Evolutionary conservation across 2,797 vertebrate species (phyloP).

Genomic region (Yasuhikotakia modesta): DNA sequence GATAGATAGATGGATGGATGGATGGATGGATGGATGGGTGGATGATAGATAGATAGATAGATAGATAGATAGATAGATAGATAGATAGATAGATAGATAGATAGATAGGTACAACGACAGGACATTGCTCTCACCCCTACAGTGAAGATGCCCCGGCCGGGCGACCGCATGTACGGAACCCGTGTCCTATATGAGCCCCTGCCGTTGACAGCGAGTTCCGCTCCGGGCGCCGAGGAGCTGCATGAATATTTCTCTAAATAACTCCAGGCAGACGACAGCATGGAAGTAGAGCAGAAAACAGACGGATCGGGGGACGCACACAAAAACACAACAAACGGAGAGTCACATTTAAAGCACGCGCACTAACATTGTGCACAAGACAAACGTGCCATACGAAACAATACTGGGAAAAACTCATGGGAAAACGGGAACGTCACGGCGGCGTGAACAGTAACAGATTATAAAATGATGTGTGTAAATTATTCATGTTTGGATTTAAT

Average conservation of each 20-base stretch:
- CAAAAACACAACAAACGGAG: constrained; percentile 21
- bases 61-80: too few relatives aligned
- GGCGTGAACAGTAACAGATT: constrained; percentile 22
- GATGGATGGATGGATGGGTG: too few relatives aligned
- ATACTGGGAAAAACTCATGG: background rate
- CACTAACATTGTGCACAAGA: background rate
- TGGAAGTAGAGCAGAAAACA: constrained; percentile 60
- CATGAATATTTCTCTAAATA: constrained; percentile 36
- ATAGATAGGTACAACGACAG: too few relatives aligned
- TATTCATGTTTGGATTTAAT: constrained; percentile 45
- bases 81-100: too few relatives aligned
- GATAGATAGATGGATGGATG: too few relatives aligned
- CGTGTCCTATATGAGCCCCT: constrained; percentile 48
- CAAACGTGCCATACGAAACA: constrained; percentile 7
- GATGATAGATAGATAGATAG: too few relatives aligned
- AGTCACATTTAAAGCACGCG: background rate
- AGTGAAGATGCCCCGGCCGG: too few relatives aligned
- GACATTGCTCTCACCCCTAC: too few relatives aligned
- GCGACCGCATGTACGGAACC: constrained; percentile 14
- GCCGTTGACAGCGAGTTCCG: constrained; percentile 37
- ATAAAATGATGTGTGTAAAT: constrained; percentile 21
- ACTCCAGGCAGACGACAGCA: constrained; percentile 30
- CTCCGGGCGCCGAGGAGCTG: constrained; percentile 33
- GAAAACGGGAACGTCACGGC: background rate
- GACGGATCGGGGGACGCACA: constrained; percentile 45